Evolutionary conservation across 1,140 invertebrate species (phyloP), one percentile per base, ranked within the genome.

Genomic region (Drosophila albomicans): DNA sequence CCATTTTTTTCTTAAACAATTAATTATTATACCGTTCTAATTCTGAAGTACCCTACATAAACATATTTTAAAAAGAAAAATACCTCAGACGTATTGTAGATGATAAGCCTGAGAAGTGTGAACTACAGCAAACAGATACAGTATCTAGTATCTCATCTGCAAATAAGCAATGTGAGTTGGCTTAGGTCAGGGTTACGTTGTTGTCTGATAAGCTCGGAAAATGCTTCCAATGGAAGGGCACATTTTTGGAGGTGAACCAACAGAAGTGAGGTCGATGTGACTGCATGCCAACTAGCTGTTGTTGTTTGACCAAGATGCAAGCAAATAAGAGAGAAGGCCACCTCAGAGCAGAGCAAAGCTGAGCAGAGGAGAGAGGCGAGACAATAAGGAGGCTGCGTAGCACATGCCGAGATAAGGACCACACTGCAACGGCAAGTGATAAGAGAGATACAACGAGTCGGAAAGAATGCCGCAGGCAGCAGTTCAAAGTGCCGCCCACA

Each of bases 391-490:
- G 41, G 49, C 45, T 28, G 49, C 30, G 51, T 30, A 58, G 81
- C 78, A 81, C 78, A 81, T 65, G 82, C 79, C 41, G 3, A 54
- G 82, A 86, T 86, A 87, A 76, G 79, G 82, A 82, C 82, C 82
- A 86, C 82, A 87, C 82, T 61, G 62, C 28, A 46, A 13, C 15
- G 51, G 3, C 48, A 16, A n/a, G 35, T 63, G 75, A 74, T 74
- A 74, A 68, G 38, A 49, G 61, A 46, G 38, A 59, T 41, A 28
- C 48, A 25, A 35, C 25, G 32, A 32, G 67, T 32, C 35, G 64
- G 56, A 67, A 46, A 54, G 58, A 35, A 56, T 13, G 68, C 49
- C 48, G 38, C 46, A 20, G 67, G 57, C 25, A 15, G 35, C 35
- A 66, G 56, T 58, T 84, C 81, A 84, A 84, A 85, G 81, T 57